Percentiles rank a stretch among this genome's conserved stretches.
Evolutionary conservation across 2,113 vertebrate species (phyloP).

Genomic region (Dasypus novemcinctus): DNA sequence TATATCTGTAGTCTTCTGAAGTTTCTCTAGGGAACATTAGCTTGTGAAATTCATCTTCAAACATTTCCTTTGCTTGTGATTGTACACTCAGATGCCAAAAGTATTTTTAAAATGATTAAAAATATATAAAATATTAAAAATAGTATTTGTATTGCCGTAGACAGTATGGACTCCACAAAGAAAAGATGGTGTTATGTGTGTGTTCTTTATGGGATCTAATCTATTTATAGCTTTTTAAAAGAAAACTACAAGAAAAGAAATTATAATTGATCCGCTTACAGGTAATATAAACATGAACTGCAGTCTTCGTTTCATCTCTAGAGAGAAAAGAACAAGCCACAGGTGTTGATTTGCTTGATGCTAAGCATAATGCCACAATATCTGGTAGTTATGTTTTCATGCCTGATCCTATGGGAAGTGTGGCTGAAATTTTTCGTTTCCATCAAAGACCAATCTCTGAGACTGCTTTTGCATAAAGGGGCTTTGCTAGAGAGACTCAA

Average conservation of each 20-base stretch:
- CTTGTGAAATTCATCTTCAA: conserved; percentile 15
- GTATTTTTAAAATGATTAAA: conserved; percentile 41
- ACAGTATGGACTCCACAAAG: background rate
- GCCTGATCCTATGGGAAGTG: background rate
- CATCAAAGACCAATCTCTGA: background rate
- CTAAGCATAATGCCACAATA: background rate
- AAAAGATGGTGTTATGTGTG: background rate
- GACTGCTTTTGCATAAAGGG: background rate
- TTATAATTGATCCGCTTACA: background rate
- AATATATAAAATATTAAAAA: conserved; percentile 44
- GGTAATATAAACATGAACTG: background rate
- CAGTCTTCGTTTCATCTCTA: background rate
- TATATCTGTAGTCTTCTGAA: background rate
- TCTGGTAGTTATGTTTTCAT: background rate
- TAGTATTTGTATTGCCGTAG: background rate
- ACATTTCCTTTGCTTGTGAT: conserved; percentile 53
- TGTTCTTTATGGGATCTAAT: background rate
- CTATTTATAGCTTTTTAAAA: background rate
- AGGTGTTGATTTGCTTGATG: background rate
- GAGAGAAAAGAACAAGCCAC: background rate
- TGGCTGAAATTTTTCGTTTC: background rate
- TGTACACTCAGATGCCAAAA: background rate
- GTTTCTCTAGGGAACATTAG: background rate
- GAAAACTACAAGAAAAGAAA: background rate
- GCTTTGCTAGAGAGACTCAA: background rate